Evolutionary conservation across 2,888 invertebrate genomes (phyloP), one percentile per base, ranked within the genome.

Genomic region (Ophioninae sp.): DNA sequence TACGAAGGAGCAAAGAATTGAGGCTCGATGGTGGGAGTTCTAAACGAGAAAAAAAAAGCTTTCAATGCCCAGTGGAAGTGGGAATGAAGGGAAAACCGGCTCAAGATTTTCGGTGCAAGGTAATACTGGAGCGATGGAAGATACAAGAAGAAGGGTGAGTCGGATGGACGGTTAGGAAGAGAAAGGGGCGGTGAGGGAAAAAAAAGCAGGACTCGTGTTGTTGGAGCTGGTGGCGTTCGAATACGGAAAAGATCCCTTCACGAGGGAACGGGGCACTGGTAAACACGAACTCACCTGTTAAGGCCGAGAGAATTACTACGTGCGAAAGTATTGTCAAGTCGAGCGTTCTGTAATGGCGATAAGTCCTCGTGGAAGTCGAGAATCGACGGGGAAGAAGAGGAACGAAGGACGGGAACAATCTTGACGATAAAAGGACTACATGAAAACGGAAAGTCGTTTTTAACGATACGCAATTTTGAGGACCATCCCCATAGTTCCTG

Each of bases 221-320:
- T 17, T 51, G 51, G 17, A 23, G 71, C 78, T 81, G 51, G 51
- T 67, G 71, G 56, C 71, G 39, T 68, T 44, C 71, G 81, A 81
- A 84, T 84, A 79, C 84, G 84, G 84, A 84, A 84, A 81, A 84
- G 84, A 81, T 67, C 69, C 37, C 37, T 22, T 58, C 72, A 63
- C n/a, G 56, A 64, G 58, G 72, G 74, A 56, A 39, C 58, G 51
- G 69, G 61, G 75, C 58, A 56, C 64, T 73, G 78, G 67, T 67
- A 76, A 78, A 72, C 81, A 73, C 80, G 83, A 80, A 81, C 77
- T 79, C 81, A 80, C 84, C 84, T 79, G 81, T 81, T 79, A n/a
- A 75, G 78, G 74, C 67, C 61, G 61, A 51, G 71, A 79, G 65
- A 79, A 79, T 79, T 72, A 81, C 51, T 79, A 75, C 77, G 59